These are phyloP conservation scores for Zhengitettix transpicula DNA, from an alignment of 2,888 invertebrate genomes.

Conservation along the genomic window DNA sequence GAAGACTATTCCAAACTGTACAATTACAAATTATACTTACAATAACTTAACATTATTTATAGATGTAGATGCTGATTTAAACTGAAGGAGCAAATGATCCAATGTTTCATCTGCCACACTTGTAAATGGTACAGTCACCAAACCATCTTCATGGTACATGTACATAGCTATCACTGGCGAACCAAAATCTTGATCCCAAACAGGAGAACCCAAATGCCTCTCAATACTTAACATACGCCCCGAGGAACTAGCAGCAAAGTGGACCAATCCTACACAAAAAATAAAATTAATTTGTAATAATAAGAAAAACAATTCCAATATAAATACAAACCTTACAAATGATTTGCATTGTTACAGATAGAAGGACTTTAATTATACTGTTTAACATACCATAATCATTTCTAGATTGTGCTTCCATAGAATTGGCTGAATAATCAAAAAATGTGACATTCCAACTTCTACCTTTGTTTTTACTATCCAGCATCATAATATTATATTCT, in stretches of 20 bases:
- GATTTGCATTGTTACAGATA: neutral
- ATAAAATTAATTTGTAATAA: neutral
- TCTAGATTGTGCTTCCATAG: constrained; percentile 58
- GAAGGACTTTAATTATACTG: too few relatives aligned
- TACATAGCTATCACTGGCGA: constrained; percentile 88
- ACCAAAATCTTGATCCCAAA: constrained; percentile 76
- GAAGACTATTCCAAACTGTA: neutral
- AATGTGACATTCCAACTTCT: constrained; percentile 94
- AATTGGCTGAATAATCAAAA: constrained; percentile 80
- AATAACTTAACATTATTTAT: constrained; percentile 29
- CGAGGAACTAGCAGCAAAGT: constrained; percentile 79
- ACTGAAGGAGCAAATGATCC: constrained; percentile 34
- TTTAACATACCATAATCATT: constrained; percentile 57
- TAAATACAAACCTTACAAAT: neutral
- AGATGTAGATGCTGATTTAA: constrained; percentile 2
- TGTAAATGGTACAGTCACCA: constrained; percentile 73
- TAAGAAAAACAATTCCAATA: neutral
- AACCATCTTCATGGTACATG: constrained; percentile 52
- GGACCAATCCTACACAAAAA: constrained; percentile 51
- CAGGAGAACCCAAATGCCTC: constrained; percentile 56
- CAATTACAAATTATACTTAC: constrained; percentile 24
- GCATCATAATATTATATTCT: constrained; percentile 89
- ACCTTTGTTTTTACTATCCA: constrained; percentile 55
- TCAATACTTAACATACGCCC: constrained; percentile 76
- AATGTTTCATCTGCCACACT: constrained; percentile 78